These are phyloP conservation scores for Agapornis roseicollis DNA, from an alignment of 2,113 vertebrate species.

Conservation along the genomic window DNA sequence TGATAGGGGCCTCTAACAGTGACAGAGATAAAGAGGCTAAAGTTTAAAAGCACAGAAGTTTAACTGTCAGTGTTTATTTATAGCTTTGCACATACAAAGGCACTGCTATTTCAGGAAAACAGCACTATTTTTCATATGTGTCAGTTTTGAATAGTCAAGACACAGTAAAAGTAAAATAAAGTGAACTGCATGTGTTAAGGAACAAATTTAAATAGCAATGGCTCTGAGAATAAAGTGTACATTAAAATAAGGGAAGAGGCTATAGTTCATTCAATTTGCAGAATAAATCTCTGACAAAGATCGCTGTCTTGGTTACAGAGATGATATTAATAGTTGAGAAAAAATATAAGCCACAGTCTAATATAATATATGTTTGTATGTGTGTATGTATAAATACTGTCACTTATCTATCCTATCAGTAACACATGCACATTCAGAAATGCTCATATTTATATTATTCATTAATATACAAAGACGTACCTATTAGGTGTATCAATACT, in stretches of 20 bases:
- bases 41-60: constrained; percentile 71
- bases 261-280: constrained; percentile 66
- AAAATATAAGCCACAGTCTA: background rate
- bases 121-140: constrained; percentile 65
- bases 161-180: constrained; percentile 74
- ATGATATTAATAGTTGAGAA: constrained; percentile 28
- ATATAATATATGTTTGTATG: background rate
- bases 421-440: background rate
- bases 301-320: background rate
- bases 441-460: background rate
- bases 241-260: constrained; percentile 64
- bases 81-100: constrained; percentile 65
- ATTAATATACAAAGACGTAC: background rate
- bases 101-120: constrained; percentile 61
- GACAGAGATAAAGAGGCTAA: constrained; percentile 69
- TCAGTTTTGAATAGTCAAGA: constrained; percentile 69
- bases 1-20: constrained; percentile 46
- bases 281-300: constrained; percentile 58
- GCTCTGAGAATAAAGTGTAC: constrained; percentile 70
- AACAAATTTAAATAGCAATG: constrained; percentile 72
- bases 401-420: background rate
- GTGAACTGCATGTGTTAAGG: constrained; percentile 57
- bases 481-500: background rate
- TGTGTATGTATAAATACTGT: background rate
- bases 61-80: constrained; percentile 71